These are phyloP conservation scores for Wiebesia pumilae DNA, from an alignment of 1,140 invertebrate species.

Conservation along the genomic window DNA sequence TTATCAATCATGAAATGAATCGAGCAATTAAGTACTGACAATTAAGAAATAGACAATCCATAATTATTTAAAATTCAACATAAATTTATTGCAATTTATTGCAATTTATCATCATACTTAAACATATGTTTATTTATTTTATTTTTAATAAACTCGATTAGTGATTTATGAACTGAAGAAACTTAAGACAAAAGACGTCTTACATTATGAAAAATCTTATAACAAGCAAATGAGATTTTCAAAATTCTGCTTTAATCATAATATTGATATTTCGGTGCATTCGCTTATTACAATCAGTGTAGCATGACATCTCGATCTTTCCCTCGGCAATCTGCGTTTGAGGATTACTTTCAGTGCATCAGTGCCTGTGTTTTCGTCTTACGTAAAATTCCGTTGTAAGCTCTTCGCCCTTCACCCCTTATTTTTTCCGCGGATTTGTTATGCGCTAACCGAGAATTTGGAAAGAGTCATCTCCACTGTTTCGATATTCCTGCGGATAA, in stretches of 20 bases:
- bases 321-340: neutral
- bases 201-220: neutral
- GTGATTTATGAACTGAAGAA: no score
- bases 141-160: no score
- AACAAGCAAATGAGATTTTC: neutral
- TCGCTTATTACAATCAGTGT: slow-evolving; percentile 9
- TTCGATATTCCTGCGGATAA: neutral
- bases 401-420: neutral
- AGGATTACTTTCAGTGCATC: neutral
- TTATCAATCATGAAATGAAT: no score
- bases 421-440: neutral
- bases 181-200: neutral
- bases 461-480: slow-evolving; percentile 17
- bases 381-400: neutral
- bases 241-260: neutral
- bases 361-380: neutral
- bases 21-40: no score
- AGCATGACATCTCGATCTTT: neutral
- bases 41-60: neutral
- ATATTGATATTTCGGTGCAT: slow-evolving; percentile 14
- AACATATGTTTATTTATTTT: no score
- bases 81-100: no score
- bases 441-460: neutral
- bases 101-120: no score
- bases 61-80: no score